Conservation (phyloP, 1,140 invertebrate genomes). For the Mya arenaria region DNA sequence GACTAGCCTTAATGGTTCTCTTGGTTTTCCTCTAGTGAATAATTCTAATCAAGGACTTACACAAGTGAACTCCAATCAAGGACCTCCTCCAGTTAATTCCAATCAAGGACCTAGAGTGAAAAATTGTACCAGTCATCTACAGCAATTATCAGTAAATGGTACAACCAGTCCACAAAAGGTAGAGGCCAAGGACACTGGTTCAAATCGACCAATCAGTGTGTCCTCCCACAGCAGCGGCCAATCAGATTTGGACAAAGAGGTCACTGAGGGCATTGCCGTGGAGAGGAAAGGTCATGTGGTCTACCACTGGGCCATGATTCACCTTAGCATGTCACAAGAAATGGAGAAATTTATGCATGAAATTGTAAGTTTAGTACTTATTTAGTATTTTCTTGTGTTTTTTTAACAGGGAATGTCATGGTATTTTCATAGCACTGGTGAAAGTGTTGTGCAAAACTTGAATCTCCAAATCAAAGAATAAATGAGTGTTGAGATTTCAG, state of each 20-base stretch:
- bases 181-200: constrained; percentile 12
- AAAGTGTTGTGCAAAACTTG: too few relatives aligned
- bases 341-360: constrained; percentile 71
- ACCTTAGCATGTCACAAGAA: constrained; percentile 69
- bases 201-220: constrained; percentile 46
- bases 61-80: neutral
- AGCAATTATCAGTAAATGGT: constrained; percentile 29
- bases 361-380: constrained; percentile 69
- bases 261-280: constrained; percentile 24
- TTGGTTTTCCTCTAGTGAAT: neutral
- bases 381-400: neutral
- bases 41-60: too few relatives aligned
- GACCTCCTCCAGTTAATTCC: neutral
- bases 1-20: neutral
- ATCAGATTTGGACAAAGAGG: constrained; percentile 43
- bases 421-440: too few relatives aligned
- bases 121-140: too few relatives aligned
- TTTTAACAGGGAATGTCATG: too few relatives aligned
- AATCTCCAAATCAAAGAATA: too few relatives aligned
- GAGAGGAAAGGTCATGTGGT: constrained; percentile 69
- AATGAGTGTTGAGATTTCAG: too few relatives aligned
- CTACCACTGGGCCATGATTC: constrained; percentile 74
- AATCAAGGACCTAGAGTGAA: too few relatives aligned
- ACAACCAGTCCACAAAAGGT: constrained; percentile 3
- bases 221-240: constrained; percentile 62